phyloP scores from a whole-genome alignment of 1,140 invertebrate genomes.

The Drosophila arizonae region DNA sequence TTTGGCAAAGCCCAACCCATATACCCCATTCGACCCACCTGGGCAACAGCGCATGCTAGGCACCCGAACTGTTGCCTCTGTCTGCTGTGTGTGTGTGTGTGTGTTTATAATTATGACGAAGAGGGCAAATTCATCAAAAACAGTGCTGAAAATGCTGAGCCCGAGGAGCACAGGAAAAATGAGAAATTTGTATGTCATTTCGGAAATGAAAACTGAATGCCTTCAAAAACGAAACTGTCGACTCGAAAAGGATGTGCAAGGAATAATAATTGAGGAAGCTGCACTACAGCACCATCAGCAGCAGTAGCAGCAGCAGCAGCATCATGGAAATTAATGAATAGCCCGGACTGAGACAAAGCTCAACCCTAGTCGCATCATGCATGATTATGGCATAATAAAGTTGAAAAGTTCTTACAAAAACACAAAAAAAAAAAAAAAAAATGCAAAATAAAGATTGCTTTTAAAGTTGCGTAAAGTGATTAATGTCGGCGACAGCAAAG shows the following conservation, averaged over 20 bases:
- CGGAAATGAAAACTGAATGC: slow-evolving; percentile 59
- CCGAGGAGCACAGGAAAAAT: slow-evolving; percentile 48
- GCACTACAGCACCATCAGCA: slow-evolving; percentile 19
- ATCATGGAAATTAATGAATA: slow-evolving; percentile 76
- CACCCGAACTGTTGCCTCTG: slow-evolving; percentile 30
- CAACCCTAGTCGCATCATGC: slow-evolving; percentile 2
- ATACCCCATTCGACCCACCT: slow-evolving; percentile 6
- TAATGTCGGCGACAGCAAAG: slow-evolving; percentile 39
- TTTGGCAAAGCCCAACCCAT: not conserved
- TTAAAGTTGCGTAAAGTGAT: slow-evolving; percentile 47
- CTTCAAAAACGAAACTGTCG: slow-evolving; percentile 26
- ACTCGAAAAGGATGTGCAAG: slow-evolving; percentile 42
- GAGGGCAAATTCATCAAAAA: slow-evolving; percentile 51
- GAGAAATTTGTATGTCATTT: slow-evolving; percentile 62
- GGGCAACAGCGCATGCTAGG: not conserved
- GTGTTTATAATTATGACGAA: slow-evolving; percentile 74
- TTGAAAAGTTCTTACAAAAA: not conserved
- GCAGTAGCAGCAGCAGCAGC: slow-evolving; percentile 11
- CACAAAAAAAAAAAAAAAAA: slow-evolving; percentile 8
- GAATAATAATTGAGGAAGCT: slow-evolving; percentile 31
- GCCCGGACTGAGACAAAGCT: slow-evolving; percentile 15
- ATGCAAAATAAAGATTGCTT: slow-evolving; percentile 2
- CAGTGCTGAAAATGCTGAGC: slow-evolving; percentile 20
- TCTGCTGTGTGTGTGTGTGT: not conserved
- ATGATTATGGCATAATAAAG: slow-evolving; percentile 33